Base-by-base conservation (phyloP, 2,113 vertebrate genomes). In the Nasalis larvatus region DNA sequence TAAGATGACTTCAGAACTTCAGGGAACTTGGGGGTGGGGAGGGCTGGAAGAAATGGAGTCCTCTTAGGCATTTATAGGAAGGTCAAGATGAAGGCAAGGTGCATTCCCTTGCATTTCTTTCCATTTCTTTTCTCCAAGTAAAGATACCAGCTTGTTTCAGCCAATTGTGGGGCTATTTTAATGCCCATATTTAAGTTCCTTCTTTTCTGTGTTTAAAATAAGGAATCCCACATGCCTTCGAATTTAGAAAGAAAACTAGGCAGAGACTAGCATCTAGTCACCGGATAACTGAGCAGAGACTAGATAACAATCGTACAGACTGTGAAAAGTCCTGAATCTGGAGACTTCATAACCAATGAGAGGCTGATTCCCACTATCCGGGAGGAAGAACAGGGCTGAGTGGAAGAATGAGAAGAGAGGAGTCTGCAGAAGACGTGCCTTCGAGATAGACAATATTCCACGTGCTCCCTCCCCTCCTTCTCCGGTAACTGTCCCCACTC, bases 391-490 rank as follows among this genome's bases (percentile, higher is more conserved):
- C 0, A 14, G 12, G 83, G 7, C 17, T 32, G 16, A 18, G 3
- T 1, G 32, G 45, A 23, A 42, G 8, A 8, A 4, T 30, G 78
- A 30, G 60, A 40, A 63, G 71, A 42, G 37, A 30, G 87, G 16
- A 10, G 37, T 49, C 52, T 42, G 25, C 27, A 27, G 73, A 40
- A 69, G 21, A 21, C 11, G 52, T 6, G n/a, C 4, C 25, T 45
- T 23, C 16, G 23, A 4, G 52, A 49, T 1, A 58, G n/a, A 25
- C 42, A 21, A 32, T 37, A n/a, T 25, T 9, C 20, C 5, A n/a
- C 27, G 23, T 0, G 30, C 8, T 5, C 17, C 2, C 1, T 9
- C 8, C 6, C 11, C 7, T 21, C 42, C 16, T 27, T 49, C 30
- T 42, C 14, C 0, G 5, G 1, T 4, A 74, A 27, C 27, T 80